These are phyloP conservation scores for Leucoma salicis DNA, from an alignment of 2,888 invertebrate species.

Conservation along the genomic window DNA sequence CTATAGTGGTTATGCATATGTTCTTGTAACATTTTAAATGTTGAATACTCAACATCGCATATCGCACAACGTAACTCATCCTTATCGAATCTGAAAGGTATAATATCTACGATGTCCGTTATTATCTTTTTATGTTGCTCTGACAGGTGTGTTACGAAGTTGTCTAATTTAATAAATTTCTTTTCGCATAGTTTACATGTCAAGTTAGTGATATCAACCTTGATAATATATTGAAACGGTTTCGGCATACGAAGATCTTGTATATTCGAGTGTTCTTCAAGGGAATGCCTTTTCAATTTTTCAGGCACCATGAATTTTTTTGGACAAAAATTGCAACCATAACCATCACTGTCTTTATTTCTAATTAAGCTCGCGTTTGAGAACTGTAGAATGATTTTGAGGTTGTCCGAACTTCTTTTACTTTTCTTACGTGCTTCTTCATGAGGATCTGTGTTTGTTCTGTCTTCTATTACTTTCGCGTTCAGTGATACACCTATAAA, in stretches of 20 bases:
- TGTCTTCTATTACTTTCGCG: conserved; percentile 15
- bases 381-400: conserved; percentile 31
- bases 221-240: conserved; percentile 32
- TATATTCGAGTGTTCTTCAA: conserved; percentile 34
- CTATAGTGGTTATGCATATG: conserved; percentile 46
- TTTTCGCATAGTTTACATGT: conserved; percentile 38
- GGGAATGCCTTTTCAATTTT: conserved; percentile 40
- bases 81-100: conserved; percentile 41
- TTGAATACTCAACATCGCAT: conserved; percentile 32
- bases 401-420: conserved; percentile 17
- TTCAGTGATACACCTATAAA: conserved; percentile 28
- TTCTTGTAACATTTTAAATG: conserved; percentile 38
- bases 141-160: conserved; percentile 21
- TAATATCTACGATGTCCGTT: conserved; percentile 29
- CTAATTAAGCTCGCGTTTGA: conserved; percentile 40
- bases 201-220: conserved; percentile 44
- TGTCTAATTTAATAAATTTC: conserved; percentile 11
- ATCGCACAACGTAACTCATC: conserved; percentile 24
- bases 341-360: conserved; percentile 31
- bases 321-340: conserved; percentile 40
- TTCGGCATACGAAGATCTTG: conserved; percentile 28
- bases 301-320: conserved; percentile 32
- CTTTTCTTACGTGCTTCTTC: conserved; percentile 12
- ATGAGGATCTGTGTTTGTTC: not conserved
- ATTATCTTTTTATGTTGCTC: conserved; percentile 18